Base-by-base conservation (phyloP, 2,888 invertebrate species). In the Hemaris fuciformis region DNA sequence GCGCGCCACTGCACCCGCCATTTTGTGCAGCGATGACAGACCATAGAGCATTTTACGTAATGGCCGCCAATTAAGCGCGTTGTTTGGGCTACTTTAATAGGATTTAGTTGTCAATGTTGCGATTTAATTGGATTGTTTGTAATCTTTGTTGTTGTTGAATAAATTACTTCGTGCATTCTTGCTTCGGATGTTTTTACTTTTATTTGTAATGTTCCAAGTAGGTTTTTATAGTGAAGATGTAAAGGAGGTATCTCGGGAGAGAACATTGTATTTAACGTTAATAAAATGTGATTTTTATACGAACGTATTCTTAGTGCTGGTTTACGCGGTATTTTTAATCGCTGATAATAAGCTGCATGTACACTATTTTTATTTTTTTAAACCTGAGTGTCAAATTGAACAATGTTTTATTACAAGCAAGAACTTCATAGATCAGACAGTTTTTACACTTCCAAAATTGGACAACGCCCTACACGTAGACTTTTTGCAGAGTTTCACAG, bases 81-180 rank as follows among this genome's bases (percentile, higher is more conserved):
- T 72, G 80, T 83, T 83, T 81, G 75, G 82, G 83, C 76, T 83
- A 80, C 79, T 83, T 79, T 85, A 86, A 87, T 88, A 84, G 87
- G 89, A 91, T 91, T 90, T 90, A 90, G 90, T 89, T 88, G 89
- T 90, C 90, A 90, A 88, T 87, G 89, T 88, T 87, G 72, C 59
- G 59, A 70, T 84, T 87, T 89, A 89, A 91, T 89, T 89, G 88
- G 88, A 84, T 86, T 87, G 87, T 88, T 71, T 88, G 85, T 88
- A 87, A 85, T 87, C 86, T 81, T 75, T 75, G 72, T 74, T 76
- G 72, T 68, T 80, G 77, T 78, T 81, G 78, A 72, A 81, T 83
- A 79, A 59, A 60, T 53, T 41, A 27, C 43, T 43, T 20, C 27
- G 27, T 59, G 15, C 15, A 25, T 42, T 23, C 25, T 58, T 27